A percentile compares a stretch with the other conserved stretches of the same genome.
phyloP scores from a whole-genome alignment of 2,113 vertebrate genomes.

The Brevimyrus niger region DNA sequence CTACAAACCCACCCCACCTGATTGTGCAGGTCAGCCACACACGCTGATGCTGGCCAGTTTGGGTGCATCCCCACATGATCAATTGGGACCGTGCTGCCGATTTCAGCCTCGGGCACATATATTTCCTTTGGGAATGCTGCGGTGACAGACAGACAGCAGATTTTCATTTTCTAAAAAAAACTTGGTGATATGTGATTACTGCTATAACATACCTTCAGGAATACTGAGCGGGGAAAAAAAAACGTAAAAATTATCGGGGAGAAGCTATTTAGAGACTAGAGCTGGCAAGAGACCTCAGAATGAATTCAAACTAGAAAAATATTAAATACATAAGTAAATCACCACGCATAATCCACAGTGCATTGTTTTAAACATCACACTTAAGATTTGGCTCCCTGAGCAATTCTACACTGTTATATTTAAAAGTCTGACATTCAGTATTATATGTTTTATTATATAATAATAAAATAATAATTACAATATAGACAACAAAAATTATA shows the following conservation, averaged over 20 bases:
- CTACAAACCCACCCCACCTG: not conserved
- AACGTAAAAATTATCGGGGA: slow-evolving; percentile 49
- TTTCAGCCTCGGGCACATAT: slow-evolving; percentile 48
- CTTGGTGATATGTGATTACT: slow-evolving; percentile 47
- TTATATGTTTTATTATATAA: not conserved
- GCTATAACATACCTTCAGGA: slow-evolving; percentile 36
- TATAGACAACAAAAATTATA: not conserved
- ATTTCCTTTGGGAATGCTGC: slow-evolving; percentile 50
- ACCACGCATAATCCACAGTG: not conserved
- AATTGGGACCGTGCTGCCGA: slow-evolving; percentile 45
- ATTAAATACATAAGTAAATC: not conserved
- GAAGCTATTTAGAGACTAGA: slow-evolving; percentile 21
- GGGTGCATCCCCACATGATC: slow-evolving; percentile 49
- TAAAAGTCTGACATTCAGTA: not conserved
- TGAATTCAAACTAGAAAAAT: not conserved
- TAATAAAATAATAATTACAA: not conserved
- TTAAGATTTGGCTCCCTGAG: not conserved
- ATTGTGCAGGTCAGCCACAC: not conserved
- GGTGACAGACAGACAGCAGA: slow-evolving; percentile 36
- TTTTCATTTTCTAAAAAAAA: slow-evolving; percentile 57
- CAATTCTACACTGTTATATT: not conserved
- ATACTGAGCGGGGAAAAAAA: slow-evolving; percentile 27
- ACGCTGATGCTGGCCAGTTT: slow-evolving; percentile 36
- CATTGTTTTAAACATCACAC: not conserved
- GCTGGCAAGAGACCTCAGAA: slow-evolving; percentile 15